Conservation (phyloP, 2,888 invertebrate species). For the Lumbricus terrestris region DNA sequence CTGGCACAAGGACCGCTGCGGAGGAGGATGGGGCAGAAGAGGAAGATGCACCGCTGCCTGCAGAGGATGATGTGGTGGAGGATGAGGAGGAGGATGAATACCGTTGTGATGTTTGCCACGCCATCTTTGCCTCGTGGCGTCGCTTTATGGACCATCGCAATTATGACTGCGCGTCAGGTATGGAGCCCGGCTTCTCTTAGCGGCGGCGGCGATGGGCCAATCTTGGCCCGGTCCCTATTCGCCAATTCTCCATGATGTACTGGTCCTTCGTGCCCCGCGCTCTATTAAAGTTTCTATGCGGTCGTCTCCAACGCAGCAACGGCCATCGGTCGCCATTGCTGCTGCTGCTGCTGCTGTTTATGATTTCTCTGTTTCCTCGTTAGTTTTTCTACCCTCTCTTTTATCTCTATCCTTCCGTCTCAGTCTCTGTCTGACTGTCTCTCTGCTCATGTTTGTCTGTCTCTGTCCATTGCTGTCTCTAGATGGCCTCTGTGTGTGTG, state of each 20-base stretch:
- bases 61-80: neutral
- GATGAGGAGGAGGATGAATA: conserved; percentile 31
- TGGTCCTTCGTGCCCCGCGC: conserved; percentile 10
- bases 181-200: conserved; percentile 21
- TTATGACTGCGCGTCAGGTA: conserved; percentile 46
- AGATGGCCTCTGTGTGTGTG: too few relatives aligned
- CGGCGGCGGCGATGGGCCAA: too few relatives aligned
- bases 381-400: conserved; percentile 16
- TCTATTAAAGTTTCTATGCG: conserved; percentile 20
- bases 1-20: neutral
- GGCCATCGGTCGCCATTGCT: neutral
- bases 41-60: neutral
- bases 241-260: conserved; percentile 25
- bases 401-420: conserved; percentile 5
- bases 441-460: neutral
- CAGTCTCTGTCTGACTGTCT: neutral
- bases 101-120: conserved; percentile 48
- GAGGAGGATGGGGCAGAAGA: conserved; percentile 15
- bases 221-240: conserved; percentile 16
- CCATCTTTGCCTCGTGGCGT: conserved; percentile 44
- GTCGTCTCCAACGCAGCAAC: neutral
- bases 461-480: neutral
- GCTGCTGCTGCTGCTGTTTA: neutral
- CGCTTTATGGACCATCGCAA: conserved; percentile 55
- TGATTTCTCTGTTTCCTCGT: conserved; percentile 16